Evolutionary conservation across 2,113 vertebrate species (phyloP), one percentile per base, ranked within the genome.

Genomic region (Callaeas wilsoni): DNA sequence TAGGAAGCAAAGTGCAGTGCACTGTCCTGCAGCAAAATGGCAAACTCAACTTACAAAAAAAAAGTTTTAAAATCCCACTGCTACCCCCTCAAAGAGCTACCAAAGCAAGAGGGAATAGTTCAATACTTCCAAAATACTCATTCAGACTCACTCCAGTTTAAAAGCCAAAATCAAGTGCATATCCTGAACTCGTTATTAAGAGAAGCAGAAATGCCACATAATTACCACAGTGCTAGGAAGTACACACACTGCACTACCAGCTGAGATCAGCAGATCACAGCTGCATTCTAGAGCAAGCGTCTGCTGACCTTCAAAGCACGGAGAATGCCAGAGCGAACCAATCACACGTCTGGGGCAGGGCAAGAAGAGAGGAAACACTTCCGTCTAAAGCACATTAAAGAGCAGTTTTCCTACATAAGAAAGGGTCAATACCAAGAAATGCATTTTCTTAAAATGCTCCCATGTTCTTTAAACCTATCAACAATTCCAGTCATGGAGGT

Each of bases 291-390:
- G 63, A 78, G 20, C 67, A 27, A 9, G 39, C 11, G 50, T 64
- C 35, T 79, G 44, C 87, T 71, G 73, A 87, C 84, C 62, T 89
- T 78, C 87, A 84, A 68, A 74, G 75, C 44, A 75, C 32, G 55
- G 16, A 78, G 35, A 57, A 60, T 0, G 0, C 13, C 62, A 17
- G 7, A 49, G 25, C 6, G 29, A 55, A 67, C 50, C 65, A 67
- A 63, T 3, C 33, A 52, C 12, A 32, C 1, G 2, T 21, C 47
- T 75, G 55, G 47, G 56, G 59, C 75, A 29, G 29, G 50, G 32
- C 29, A 57, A 35, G 32, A 32, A 32, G 13, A 65, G 12, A 82
- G 26, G 52, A 60, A 94, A 84, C 35, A 55, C 17, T 27, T 21
- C 59, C 1, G 4, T 8, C n/a, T 59, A 35, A 56, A 80, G 29